Evolutionary conservation across 2,113 vertebrate species (phyloP), one percentile per base, ranked within the genome.

Genomic region (Astatotilapia flaviijosephi): DNA sequence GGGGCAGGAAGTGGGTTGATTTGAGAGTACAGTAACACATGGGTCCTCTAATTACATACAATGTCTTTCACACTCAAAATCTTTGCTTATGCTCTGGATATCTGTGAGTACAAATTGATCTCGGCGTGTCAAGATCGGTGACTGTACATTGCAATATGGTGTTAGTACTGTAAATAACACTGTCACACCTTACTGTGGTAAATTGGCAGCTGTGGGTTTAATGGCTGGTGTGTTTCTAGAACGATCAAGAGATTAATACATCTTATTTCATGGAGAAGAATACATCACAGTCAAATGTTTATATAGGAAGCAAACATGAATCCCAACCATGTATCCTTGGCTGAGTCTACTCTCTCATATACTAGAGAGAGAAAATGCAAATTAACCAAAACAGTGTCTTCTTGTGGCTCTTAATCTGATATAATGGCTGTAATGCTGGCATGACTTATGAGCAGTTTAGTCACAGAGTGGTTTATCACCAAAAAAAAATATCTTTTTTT

Each of bases 1-100:
- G 42, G 84, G 79, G 70, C 92, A 92, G 92, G 92, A 93, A 93
- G 89, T 93, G 83, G 73, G 33, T 83, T 86, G 86, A 89, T 84
- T 68, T 62, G 35, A 58, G 82, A 70, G 54, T 70, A 55, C 42
- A 82, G 28, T 85, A 35, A 79, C 84, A 88, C 89, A 81, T 86
- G 88, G 60, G 37, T 83, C 4, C 13, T 81, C 11, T 60, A n/a
- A 28, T 83, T 51, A 79, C 37, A 53, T 19, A 49, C 33, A 51
- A 9, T 81, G 21, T 28, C 55, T 54, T 54, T 86, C 49, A 37
- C 33, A n/a, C 28, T 49, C 65, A 19, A 33, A 40, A 42, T 80
- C 5, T 8, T 21, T 49, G 15, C 21, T 65, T 56, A 58, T 75
- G 21, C 13, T 23, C 45, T 51, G 28, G 26, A 13, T 5, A 15